Evolutionary conservation across 2,888 invertebrate species (phyloP).

Genomic region (Diplazon laetatorius): DNA sequence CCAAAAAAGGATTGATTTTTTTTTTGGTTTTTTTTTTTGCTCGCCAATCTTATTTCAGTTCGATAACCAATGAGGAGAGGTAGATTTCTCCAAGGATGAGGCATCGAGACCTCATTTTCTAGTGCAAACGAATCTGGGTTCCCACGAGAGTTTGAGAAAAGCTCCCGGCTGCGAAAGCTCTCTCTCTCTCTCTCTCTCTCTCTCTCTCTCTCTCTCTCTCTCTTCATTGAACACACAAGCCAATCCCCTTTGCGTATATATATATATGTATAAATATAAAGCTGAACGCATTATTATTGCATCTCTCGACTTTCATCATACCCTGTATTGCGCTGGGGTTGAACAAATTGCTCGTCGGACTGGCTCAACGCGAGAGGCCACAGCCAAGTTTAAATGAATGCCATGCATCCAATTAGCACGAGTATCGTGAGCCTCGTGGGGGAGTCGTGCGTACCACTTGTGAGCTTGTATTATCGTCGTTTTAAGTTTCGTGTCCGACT

Average conservation of each 20-base stretch:
- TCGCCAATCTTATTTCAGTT: constrained; percentile 18
- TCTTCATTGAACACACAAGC: background rate
- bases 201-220: background rate
- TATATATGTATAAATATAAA: too few species aligned
- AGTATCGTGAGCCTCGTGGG: background rate
- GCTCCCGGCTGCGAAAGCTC: background rate
- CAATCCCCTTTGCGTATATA: background rate
- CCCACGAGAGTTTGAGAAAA: constrained; percentile 15
- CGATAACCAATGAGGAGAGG: constrained; percentile 11
- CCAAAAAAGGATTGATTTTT: constrained; percentile 26
- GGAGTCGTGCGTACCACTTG: background rate
- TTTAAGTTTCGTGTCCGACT: background rate
- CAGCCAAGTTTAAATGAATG: constrained; percentile 10
- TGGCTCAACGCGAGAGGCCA: background rate
- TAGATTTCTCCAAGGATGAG: constrained; percentile 65
- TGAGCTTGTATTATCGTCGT: background rate
- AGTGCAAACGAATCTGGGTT: constrained; percentile 61
- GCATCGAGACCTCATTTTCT: constrained; percentile 66
- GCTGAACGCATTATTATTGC: background rate
- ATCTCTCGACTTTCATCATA: background rate
- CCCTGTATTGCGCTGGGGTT: background rate
- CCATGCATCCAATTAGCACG: constrained; percentile 1
- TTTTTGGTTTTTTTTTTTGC: background rate
- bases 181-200: background rate
- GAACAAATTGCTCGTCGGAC: background rate